Percentiles rank a stretch among this genome's conserved stretches.
Conservation (phyloP, 2,888 invertebrate species). For the Agrotis ipsilon region DNA sequence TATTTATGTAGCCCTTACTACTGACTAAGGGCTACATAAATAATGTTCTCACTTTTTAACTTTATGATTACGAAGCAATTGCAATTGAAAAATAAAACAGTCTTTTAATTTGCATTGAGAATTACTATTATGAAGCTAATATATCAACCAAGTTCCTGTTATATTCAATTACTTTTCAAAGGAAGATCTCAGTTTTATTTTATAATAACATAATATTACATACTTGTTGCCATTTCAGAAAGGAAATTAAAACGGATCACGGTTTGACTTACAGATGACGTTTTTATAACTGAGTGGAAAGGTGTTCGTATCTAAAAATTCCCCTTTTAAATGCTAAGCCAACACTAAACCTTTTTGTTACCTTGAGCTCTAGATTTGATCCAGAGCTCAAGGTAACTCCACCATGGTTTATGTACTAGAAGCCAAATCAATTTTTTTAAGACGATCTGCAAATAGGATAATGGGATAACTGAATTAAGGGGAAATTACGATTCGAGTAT, state of each 20-base stretch:
- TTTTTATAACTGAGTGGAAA: slow-evolving; percentile 7
- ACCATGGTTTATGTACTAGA: neutral
- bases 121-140: slow-evolving; percentile 20
- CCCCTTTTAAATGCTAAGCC: neutral
- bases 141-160: neutral
- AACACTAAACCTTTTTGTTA: neutral
- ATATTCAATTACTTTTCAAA: slow-evolving; percentile 26
- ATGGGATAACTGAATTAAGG: neutral
- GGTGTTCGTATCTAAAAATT: slow-evolving; percentile 1
- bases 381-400: no score
- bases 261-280: no score
- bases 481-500: neutral
- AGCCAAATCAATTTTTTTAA: neutral
- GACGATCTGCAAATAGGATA: neutral
- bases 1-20: no score
- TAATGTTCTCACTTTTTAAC: slow-evolving; percentile 3
- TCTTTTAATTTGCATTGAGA: neutral
- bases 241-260: neutral
- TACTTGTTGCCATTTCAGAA: slow-evolving; percentile 3
- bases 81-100: slow-evolving; percentile 8
- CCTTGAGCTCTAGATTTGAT: slow-evolving; percentile 7
- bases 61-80: neutral
- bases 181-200: slow-evolving; percentile 20
- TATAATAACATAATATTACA: slow-evolving; percentile 25
- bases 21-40: neutral